Base-by-base conservation (phyloP, 1,140 invertebrate genomes). In the Caerostris extrusa region DNA sequence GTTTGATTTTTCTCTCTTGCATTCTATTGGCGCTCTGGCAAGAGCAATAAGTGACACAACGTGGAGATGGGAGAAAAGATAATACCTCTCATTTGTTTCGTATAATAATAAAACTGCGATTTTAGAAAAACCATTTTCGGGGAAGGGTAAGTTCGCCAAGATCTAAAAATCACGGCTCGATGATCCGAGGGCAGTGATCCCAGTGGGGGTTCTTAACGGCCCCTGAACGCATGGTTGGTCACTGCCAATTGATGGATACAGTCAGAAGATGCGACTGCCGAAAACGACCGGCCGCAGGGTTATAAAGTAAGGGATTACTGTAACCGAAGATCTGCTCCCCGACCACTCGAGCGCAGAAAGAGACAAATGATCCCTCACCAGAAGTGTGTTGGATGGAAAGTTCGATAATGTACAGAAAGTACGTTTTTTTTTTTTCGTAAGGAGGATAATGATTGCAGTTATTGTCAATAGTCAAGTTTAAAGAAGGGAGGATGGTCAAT, bases 221-320 rank as follows among this genome's bases (percentile, higher is more conserved):
- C 56, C 69, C 69, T 81, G 50, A 82, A 91, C 90, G 77, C 81
- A 34, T 85, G 14, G 81, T 5, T 83, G 90, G 55, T 3, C 90
- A 64, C 90, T 58, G 58, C 81, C 91, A 71, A 87, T 93, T 93
- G 91, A 93, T 87, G 85, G 91, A 87, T 93, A n/a, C 82, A n/a
- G 60, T 61, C 34, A 83, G 55, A 85, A 92, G 91, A 92, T 85
- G 77, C 56, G 77, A 92, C 82, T 86, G 85, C 83, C 50, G 57
- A 85, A 92, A 92, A 92, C 61, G 90, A 58, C 50, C n/a, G 90
- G 61, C 81, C 82, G 58, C 91, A 53, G 55, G 82, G 64, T 87
- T 93, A 87, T 93, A 93, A 93, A 93, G 85, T 58, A 92, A 34
- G 91, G 91, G 91, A 92, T 92, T 86, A 92, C 56, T 55, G 89